phyloP scores from a whole-genome alignment of 2,888 invertebrate genomes.

The Caenorhabditis imperialis region DNA sequence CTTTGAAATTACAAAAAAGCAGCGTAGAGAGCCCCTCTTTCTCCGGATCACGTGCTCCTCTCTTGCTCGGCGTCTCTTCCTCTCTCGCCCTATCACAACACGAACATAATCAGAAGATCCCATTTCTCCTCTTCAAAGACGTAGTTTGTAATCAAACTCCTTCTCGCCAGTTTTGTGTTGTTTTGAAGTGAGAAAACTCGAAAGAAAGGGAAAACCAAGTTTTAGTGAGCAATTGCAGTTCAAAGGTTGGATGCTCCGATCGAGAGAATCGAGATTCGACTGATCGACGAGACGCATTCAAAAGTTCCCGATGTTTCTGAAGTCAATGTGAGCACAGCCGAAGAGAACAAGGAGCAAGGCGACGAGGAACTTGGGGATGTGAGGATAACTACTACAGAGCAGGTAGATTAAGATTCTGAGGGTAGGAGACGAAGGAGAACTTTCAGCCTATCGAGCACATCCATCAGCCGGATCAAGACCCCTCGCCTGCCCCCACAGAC shows the following conservation, averaged over 20 bases:
- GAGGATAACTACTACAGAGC: conserved; percentile 8
- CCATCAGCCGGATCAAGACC: conserved; percentile 21
- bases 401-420: conserved; percentile 12
- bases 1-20: no score
- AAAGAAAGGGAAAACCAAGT: conserved; percentile 3
- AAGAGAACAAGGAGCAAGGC: conserved; percentile 7
- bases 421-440: no score
- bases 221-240: no score
- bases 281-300: conserved; percentile 64
- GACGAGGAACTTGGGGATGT: neutral
- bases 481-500: conserved; percentile 10
- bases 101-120: no score
- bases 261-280: conserved; percentile 66
- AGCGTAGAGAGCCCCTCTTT: no score
- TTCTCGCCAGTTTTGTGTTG: no score
- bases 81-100: no score
- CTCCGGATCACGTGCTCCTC: no score
- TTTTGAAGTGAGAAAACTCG: neutral
- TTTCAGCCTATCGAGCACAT: conserved; percentile 7
- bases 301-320: no score
- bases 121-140: no score
- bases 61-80: no score
- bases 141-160: no score
- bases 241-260: conserved; percentile 66
- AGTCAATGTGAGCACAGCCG: neutral